These are phyloP conservation scores for Stercorarius parasiticus DNA, from an alignment of 2,113 vertebrate species.

Conservation along the genomic window DNA sequence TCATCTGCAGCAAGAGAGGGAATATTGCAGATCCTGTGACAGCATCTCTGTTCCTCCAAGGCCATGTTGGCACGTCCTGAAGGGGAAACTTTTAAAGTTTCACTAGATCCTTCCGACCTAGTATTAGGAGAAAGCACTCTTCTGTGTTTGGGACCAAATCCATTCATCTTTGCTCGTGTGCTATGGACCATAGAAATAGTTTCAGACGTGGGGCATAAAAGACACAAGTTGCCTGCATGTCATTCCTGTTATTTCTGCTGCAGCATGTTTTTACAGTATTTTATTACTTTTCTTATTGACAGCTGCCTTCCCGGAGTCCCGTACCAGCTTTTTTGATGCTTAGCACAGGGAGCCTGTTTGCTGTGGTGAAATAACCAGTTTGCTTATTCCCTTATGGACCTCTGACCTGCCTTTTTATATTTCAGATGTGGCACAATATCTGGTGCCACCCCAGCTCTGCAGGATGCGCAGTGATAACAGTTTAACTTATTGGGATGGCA, in stretches of 20 bases:
- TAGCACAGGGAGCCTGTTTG: not conserved
- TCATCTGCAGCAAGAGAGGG: not conserved
- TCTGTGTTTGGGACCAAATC: not conserved
- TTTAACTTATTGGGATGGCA: not conserved
- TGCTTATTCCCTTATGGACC: not conserved
- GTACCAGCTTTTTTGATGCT: not conserved
- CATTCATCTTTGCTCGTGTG: not conserved
- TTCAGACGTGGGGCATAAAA: not conserved
- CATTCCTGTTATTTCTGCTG: not conserved
- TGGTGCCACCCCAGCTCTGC: not conserved
- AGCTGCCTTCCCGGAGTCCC: not conserved
- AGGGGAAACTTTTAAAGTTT: not conserved
- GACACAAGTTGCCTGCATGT: not conserved
- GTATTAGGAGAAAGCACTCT: not conserved
- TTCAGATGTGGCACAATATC: not conserved
- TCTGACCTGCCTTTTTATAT: not conserved
- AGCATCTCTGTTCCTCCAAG: not conserved
- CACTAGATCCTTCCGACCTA: not conserved
- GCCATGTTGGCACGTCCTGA: not conserved
- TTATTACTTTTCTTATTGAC: not conserved
- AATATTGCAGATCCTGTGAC: not conserved
- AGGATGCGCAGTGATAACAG: fast-evolving
- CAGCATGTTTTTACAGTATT: not conserved
- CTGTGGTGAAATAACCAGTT: not conserved
- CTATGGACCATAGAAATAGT: not conserved